These are phyloP conservation scores for Caenorhabditis remanei DNA, from an alignment of 1,140 invertebrate genomes.

Conservation along the genomic window DNA sequence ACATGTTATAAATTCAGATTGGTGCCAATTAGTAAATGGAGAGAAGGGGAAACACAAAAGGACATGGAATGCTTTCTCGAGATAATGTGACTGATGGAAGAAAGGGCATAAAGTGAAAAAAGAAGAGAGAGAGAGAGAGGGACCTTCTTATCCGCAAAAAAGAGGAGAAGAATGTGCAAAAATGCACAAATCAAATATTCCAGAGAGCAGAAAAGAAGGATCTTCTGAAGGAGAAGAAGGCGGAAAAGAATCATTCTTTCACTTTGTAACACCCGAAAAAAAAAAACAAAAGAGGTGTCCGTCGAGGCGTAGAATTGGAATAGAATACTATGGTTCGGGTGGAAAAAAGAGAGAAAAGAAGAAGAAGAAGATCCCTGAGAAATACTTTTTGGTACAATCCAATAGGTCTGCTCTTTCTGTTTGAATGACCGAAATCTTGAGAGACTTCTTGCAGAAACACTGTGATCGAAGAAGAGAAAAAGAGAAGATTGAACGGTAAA, in stretches of 20 bases:
- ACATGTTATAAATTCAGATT: constrained; percentile 28
- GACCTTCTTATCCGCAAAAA: background rate
- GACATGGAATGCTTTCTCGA: background rate
- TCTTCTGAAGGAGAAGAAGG: constrained; percentile 26
- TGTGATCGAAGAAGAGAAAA: background rate
- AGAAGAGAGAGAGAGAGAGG: background rate
- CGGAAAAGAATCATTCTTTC: constrained; percentile 35
- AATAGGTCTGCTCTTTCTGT: background rate
- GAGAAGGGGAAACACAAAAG: constrained; percentile 1
- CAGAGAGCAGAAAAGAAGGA: constrained; percentile 2
- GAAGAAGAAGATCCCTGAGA: background rate
- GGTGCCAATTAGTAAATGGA: background rate
- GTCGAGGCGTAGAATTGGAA: constrained; percentile 19
- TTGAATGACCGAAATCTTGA: constrained; percentile 50
- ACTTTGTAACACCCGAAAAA: constrained; percentile 37
- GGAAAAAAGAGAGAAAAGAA: background rate
- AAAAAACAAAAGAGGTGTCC: constrained; percentile 49
- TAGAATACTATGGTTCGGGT: background rate
- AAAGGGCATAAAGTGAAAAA: background rate
- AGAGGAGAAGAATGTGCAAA: constrained; percentile 40
- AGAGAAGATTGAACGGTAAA: constrained; percentile 43
- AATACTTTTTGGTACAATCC: constrained; percentile 1
- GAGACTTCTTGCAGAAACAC: background rate
- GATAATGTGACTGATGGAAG: constrained; percentile 15
- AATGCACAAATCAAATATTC: constrained; percentile 54